Conservation (phyloP, 2,888 invertebrate genomes). For the Sericinus montela region DNA sequence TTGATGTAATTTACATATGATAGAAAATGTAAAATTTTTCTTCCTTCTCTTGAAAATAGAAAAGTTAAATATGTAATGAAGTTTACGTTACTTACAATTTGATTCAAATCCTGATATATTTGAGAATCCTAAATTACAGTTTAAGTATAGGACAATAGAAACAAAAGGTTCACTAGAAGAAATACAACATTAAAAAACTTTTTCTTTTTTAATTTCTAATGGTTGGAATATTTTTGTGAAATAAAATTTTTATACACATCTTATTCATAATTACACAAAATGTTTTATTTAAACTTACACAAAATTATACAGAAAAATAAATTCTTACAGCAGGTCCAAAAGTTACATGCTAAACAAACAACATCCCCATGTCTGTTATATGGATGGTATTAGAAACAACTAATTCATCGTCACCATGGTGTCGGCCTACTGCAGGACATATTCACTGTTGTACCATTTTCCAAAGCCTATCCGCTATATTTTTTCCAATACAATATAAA, state of each 20-base stretch:
- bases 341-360: neutral
- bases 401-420: slow-evolving; percentile 64
- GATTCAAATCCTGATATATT: slow-evolving; percentile 81
- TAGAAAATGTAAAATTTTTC: slow-evolving; percentile 79
- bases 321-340: too few relatives aligned
- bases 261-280: too few relatives aligned
- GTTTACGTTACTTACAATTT: slow-evolving; percentile 78
- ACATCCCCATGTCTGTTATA: slow-evolving; percentile 69
- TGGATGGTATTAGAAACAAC: slow-evolving; percentile 72
- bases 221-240: too few relatives aligned
- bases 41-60: slow-evolving; percentile 45
- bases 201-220: too few relatives aligned
- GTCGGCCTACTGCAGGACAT: too few relatives aligned
- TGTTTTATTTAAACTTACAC: too few relatives aligned
- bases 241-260: too few relatives aligned
- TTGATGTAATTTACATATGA: slow-evolving; percentile 83
- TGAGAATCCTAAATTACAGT: slow-evolving; percentile 83
- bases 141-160: slow-evolving; percentile 82
- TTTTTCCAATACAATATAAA: too few relatives aligned
- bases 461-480: too few relatives aligned
- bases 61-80: slow-evolving; percentile 59
- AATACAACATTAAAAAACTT: slow-evolving; percentile 70
- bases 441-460: too few relatives aligned
- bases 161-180: slow-evolving; percentile 82
- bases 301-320: neutral